Evolutionary conservation across 1,140 invertebrate genomes (phyloP).

Genomic region (Calycopis cecrops): DNA sequence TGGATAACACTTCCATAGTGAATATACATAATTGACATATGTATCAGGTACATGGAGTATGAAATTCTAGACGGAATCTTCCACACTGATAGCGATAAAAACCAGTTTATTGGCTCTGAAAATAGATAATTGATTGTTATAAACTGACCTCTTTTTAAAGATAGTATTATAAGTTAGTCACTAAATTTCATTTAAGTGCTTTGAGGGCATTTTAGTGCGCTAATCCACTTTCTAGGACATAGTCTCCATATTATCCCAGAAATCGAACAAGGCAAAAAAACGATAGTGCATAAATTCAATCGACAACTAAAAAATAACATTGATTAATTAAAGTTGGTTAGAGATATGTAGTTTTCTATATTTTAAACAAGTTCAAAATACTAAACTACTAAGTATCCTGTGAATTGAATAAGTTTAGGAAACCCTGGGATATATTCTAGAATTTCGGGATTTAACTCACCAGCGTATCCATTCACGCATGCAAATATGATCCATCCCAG

Average conservation of each 20-base stretch:
- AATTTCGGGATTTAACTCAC: too few relatives aligned
- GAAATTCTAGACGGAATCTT: conserved; percentile 67
- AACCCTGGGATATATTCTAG: too few relatives aligned
- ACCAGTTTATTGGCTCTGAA: conserved; percentile 63
- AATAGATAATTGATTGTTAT: background rate
- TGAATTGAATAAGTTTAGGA: too few relatives aligned
- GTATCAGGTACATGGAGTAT: conserved; percentile 71
- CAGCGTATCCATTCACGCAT: conserved; percentile 37
- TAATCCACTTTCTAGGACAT: conserved; percentile 19
- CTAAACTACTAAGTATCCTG: too few relatives aligned
- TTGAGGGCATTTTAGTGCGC: too few relatives aligned
- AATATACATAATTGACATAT: conserved; percentile 35
- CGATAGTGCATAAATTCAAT: too few relatives aligned
- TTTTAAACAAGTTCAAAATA: too few relatives aligned
- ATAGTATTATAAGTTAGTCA: conserved; percentile 23
- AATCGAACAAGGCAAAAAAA: conserved; percentile 9
- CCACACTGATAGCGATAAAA: conserved; percentile 66
- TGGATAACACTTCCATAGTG: conserved; percentile 12
- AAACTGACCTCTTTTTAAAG: background rate
- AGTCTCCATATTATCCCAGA: conserved; percentile 11
- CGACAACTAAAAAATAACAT: too few relatives aligned
- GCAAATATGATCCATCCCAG: conserved; percentile 43
- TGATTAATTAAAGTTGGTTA: too few relatives aligned
- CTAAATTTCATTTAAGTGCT: conserved; percentile 29
- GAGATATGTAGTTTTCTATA: too few relatives aligned